These are phyloP conservation scores for Morpho achilles DNA, from an alignment of 2,888 invertebrate species.

Conservation along the genomic window DNA sequence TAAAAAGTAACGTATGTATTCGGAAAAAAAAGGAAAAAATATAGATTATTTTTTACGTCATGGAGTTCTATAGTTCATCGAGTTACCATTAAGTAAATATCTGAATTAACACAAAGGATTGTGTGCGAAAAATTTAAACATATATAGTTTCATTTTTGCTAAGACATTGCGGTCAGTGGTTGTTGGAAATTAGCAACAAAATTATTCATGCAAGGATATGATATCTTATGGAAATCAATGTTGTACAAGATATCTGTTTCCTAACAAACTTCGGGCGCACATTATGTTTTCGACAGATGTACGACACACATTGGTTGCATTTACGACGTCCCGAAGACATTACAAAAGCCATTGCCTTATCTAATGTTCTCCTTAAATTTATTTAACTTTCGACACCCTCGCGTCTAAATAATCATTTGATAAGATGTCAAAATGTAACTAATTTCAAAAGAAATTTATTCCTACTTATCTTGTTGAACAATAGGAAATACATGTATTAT, in stretches of 20 bases:
- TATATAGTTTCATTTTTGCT: too few species aligned
- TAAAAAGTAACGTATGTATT: too few species aligned
- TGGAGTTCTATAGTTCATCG: too few species aligned
- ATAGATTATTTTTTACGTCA: too few species aligned
- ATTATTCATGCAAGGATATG: too few species aligned
- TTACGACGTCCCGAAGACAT: conserved; percentile 76
- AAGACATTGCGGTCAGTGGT: too few species aligned
- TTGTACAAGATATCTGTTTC: conserved; percentile 6
- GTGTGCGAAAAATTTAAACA: too few species aligned
- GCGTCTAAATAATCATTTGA: conserved; percentile 69
- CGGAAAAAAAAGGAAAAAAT: too few species aligned
- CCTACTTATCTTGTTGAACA: conserved; percentile 16
- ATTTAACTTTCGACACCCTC: conserved; percentile 75
- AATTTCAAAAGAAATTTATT: conserved; percentile 28
- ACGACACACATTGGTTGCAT: conserved; percentile 72
- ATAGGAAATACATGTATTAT: background rate
- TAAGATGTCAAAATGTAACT: conserved; percentile 73
- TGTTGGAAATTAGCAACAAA: too few species aligned
- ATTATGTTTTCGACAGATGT: conserved; percentile 57
- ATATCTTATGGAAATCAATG: background rate
- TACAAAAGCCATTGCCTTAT: conserved; percentile 77
- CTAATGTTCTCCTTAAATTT: conserved; percentile 74
- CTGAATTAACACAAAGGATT: too few species aligned
- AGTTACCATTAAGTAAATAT: too few species aligned
- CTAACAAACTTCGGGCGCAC: conserved; percentile 26